Conservation (phyloP, 2,888 invertebrate species). For the Mesochorus sp. region DNA sequence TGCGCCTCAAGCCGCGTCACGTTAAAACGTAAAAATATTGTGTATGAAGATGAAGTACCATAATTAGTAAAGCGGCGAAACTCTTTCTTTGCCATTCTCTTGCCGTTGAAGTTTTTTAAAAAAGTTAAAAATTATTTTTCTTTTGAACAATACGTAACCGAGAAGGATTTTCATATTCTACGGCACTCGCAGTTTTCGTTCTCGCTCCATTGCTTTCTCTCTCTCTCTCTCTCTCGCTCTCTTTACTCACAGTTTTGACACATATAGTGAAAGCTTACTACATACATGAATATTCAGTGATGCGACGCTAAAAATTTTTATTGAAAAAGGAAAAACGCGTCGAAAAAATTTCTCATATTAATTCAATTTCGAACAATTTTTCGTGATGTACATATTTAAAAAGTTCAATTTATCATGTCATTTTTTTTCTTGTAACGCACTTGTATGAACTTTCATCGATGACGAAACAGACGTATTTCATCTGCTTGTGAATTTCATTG, state of each 20-base stretch:
- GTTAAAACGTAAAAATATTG: slow-evolving; percentile 10
- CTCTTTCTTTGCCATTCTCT: background rate
- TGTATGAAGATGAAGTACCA: background rate
- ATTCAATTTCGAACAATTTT: slow-evolving; percentile 16
- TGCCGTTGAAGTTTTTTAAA: background rate
- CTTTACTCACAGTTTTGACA: too few relatives aligned
- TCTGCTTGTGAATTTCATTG: slow-evolving; percentile 6
- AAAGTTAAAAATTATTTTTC: too few relatives aligned
- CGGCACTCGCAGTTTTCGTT: too few relatives aligned
- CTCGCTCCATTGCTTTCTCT: too few relatives aligned
- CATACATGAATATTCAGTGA: slow-evolving; percentile 18
- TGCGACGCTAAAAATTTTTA: background rate
- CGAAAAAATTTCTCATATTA: slow-evolving; percentile 2
- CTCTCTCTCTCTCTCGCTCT: too few relatives aligned
- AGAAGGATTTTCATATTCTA: too few relatives aligned
- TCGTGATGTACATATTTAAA: background rate
- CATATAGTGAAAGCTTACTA: too few relatives aligned
- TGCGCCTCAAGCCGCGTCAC: slow-evolving; percentile 10
- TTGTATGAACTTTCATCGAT: slow-evolving; percentile 4
- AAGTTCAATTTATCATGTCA: background rate
- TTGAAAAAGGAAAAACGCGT: background rate
- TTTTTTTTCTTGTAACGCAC: background rate
- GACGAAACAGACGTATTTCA: background rate
- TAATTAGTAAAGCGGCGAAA: slow-evolving; percentile 20
- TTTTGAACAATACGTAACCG: too few relatives aligned